These are phyloP conservation scores for Helleia helle DNA, from an alignment of 2,888 invertebrate species.

Conservation along the genomic window DNA sequence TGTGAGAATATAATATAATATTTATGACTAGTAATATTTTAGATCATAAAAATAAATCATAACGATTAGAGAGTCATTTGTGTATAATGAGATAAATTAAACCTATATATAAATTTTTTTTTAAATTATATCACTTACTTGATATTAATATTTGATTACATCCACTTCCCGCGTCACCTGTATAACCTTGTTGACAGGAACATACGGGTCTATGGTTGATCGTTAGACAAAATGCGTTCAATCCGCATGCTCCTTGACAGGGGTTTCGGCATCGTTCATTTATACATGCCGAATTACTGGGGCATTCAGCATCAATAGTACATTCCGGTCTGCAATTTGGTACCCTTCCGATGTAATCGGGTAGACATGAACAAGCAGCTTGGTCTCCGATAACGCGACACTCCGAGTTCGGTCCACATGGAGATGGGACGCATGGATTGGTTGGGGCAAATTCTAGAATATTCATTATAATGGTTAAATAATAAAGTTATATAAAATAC, in stretches of 20 bases:
- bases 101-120: background rate
- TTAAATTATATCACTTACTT: slow-evolving; percentile 38
- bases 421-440: slow-evolving; percentile 86
- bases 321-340: slow-evolving; percentile 92
- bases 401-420: slow-evolving; percentile 88
- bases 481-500: no score
- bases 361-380: slow-evolving; percentile 88
- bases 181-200: slow-evolving; percentile 86
- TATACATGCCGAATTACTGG: slow-evolving; percentile 85
- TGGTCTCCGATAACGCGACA: slow-evolving; percentile 86
- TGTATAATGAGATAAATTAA: no score
- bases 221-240: slow-evolving; percentile 87
- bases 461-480: no score
- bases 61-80: no score
- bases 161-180: slow-evolving; percentile 83
- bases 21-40: background rate
- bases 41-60: no score
- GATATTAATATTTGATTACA: slow-evolving; percentile 74
- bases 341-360: slow-evolving; percentile 87
- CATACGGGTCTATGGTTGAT: slow-evolving; percentile 88
- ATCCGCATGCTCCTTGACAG: slow-evolving; percentile 85
- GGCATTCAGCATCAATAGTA: slow-evolving; percentile 85
- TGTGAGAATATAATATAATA: slow-evolving; percentile 12
- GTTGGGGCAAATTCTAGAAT: slow-evolving; percentile 34
- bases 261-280: slow-evolving; percentile 89